Percentiles rank a stretch among this genome's conserved stretches.
Conservation (phyloP, 2,113 vertebrate species). For the Halichoerus grypus region DNA sequence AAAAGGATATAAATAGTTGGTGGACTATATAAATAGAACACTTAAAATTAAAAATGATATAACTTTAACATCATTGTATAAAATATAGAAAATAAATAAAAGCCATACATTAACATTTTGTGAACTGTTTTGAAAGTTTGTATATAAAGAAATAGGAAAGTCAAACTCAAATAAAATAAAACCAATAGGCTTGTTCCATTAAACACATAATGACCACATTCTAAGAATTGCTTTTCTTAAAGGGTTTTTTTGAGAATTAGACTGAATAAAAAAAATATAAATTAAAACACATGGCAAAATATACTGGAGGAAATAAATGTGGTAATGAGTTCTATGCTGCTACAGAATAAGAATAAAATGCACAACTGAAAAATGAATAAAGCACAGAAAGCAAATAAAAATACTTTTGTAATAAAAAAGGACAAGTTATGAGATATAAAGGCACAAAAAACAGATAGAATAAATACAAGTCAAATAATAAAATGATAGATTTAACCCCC, state of each 20-base stretch:
- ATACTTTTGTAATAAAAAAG: background rate
- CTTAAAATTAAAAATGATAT: conserved; percentile 31
- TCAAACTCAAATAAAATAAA: conserved; percentile 73
- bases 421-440: background rate
- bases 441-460: background rate
- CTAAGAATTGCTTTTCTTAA: background rate
- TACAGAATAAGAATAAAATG: background rate
- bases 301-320: background rate
- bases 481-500: background rate
- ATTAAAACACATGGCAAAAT: background rate
- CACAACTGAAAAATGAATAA: background rate
- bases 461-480: background rate
- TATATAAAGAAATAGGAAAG: conserved; percentile 48
- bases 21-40: background rate
- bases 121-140: background rate
- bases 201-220: background rate
- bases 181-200: background rate
- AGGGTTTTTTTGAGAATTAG: background rate
- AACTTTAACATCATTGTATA: conserved; percentile 16
- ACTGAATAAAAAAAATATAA: background rate
- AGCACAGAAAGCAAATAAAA: background rate
- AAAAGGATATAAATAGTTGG: conserved; percentile 49
- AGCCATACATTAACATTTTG: background rate
- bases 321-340: background rate
- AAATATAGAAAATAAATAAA: conserved; percentile 14